Base-by-base conservation (phyloP, 1,140 invertebrate genomes). In the Formica exsecta region DNA sequence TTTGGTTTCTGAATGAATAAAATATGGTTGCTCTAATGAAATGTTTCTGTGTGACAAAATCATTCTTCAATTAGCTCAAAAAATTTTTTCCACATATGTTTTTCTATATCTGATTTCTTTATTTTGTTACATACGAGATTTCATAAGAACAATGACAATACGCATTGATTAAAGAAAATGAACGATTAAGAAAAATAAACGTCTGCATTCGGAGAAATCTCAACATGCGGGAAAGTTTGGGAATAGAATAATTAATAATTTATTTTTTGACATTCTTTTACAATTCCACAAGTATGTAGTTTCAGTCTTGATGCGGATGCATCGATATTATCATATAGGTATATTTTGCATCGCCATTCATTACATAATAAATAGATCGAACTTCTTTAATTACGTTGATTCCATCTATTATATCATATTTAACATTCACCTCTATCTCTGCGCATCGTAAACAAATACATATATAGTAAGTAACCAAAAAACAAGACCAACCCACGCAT, bases 391-490 rank as follows among this genome's bases (percentile, higher is more conserved):
- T 68, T 80, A 57, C 8, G 13, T 36, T 59, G 16, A 48, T 25
- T 16, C 16, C 48, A 80, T 80, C 11, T 16, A 57, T 80, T 48
- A 44, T 70, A 79, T 16, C 44, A 57, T 5, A 36, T 80, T 80
- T 51, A 22, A 79, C 19, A 6, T 44, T 41, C 38, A 65, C 68
- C 22, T 13, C 8, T 80, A 48, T 66, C 61, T 59, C 41, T 4
- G 32, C 25, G 13, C 32, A 38, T 68, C 44, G 41, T 3, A 51
- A 77, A 62, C 48, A 88, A 88, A 80, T 88, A 38, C 5, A 7
- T 41, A 41, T 7, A 41, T 41, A 41, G 7, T 22, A 22, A 89
- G 87, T 88, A 88, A 80, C 16, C 4, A 22, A 66, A 29, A 68
- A 22, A 22, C 22, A 22, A 22, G 22, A 22, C 22, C 22, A 29